phyloP scores from a whole-genome alignment of 2,797 vertebrate genomes.

The Taeniopygia guttata region DNA sequence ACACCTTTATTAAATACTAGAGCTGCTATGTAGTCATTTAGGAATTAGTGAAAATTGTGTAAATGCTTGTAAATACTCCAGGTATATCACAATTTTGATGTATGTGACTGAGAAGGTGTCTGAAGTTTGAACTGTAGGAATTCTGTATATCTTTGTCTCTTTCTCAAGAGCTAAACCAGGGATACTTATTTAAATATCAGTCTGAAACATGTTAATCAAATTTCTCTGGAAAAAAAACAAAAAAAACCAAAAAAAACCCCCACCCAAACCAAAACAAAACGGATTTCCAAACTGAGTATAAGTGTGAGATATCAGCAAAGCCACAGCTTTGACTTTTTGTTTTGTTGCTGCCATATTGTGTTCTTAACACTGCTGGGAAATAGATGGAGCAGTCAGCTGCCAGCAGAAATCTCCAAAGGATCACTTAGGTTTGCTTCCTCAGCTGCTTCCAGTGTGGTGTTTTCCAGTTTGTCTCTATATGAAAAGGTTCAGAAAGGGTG shows the following conservation, averaged over 20 bases:
- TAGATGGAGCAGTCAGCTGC: background rate
- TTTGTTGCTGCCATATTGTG: background rate
- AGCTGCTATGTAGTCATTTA: background rate
- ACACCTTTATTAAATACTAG: conserved; percentile 15
- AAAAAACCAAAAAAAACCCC: background rate
- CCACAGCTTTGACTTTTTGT: background rate
- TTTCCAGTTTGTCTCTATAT: background rate
- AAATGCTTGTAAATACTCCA: background rate
- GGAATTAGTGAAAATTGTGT: background rate
- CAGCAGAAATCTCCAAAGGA: background rate
- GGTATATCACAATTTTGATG: background rate
- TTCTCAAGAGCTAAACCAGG: background rate
- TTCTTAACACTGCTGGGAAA: background rate
- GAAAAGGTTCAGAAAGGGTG: background rate
- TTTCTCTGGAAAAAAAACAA: background rate
- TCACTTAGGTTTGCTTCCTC: background rate
- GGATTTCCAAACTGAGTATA: background rate
- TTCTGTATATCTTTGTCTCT: background rate
- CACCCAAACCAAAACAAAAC: background rate
- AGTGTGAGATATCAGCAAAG: background rate
- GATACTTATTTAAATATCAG: background rate
- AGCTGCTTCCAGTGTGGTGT: background rate
- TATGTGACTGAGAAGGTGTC: background rate
- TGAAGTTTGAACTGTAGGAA: background rate
- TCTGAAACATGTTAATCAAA: background rate